Evolutionary conservation across 2,888 invertebrate species (phyloP).

Genomic region (Acheta domesticus): DNA sequence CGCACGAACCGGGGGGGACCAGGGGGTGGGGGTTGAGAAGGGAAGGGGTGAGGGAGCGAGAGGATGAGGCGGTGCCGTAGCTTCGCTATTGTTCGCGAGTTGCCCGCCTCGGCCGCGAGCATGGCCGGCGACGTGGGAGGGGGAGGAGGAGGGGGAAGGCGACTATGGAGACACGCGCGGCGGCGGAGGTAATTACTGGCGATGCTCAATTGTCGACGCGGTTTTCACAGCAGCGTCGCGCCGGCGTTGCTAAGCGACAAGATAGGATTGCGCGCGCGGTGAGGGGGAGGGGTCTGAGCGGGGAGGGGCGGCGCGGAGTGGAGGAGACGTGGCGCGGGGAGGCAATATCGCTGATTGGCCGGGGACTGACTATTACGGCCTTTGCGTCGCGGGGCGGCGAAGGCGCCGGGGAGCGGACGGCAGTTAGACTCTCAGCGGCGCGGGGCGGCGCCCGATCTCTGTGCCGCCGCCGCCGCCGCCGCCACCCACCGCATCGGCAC

Average conservation of each 20-base stretch:
- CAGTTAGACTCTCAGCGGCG: background rate
- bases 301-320: background rate
- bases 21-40: too few relatives aligned
- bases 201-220: slow-evolving; percentile 34
- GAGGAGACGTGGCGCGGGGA: background rate
- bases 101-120: too few relatives aligned
- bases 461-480: too few relatives aligned
- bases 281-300: background rate
- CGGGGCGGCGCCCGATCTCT: background rate
- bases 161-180: background rate
- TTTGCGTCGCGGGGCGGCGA: background rate
- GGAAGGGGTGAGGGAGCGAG: too few relatives aligned
- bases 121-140: background rate
- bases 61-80: too few relatives aligned
- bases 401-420: background rate
- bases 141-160: slow-evolving; percentile 20
- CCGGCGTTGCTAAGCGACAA: slow-evolving; percentile 1
- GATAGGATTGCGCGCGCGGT: background rate
- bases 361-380: background rate
- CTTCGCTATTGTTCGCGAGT: too few relatives aligned
- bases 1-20: too few relatives aligned
- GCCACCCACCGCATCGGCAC: too few relatives aligned
- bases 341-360: background rate
- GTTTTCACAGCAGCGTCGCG: slow-evolving; percentile 24
- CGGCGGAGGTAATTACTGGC: slow-evolving; percentile 31